Base-by-base conservation (phyloP, 1,140 invertebrate genomes). In the Tribolium madens region DNA sequence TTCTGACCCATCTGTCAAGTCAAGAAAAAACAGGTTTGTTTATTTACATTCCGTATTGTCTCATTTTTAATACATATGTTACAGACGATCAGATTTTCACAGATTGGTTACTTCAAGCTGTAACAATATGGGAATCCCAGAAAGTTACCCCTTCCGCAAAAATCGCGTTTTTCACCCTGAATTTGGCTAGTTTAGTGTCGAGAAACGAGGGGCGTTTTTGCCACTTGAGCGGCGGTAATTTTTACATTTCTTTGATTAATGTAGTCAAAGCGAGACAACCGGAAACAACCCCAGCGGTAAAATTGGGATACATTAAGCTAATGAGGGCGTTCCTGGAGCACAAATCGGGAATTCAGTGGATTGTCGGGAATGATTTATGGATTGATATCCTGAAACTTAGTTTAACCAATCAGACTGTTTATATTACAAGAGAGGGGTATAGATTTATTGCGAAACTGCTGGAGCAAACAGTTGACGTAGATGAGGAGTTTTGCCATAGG, bases 351-450 rank as follows among this genome's bases (percentile, higher is more conserved):
- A 76, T 90, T 26, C 80, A 87, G 21, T 92, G 90, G 87, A 82
- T 92, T 1, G 85, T 88, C 15, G 77, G 88, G 50, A 86, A 85
- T 75, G 85, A 88, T 80, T 77, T 83, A 3, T 92, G 91, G 91
- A 84, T 81, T 17, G 81, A 89, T 57, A 84, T 91, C 2, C 83
- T 92, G 1, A 86, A 87, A 48, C 89, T 88, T 71, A 89, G 87
- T 68, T 88, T 90, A 70, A 83, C 86, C 53, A 89, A 89, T 85
- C 88, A 91, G 36, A 92, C 91, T 4, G 81, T 92, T 76, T 92
- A 92, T 77, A 88, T 92, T n/a, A 88, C 88, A 0, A 86, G 88
- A 13, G 89, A 90, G 76, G 89, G 89, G 4, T 87, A 89, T 31
- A 85, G 86, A 21, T 88, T 91, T 77, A 81, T 92, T 0, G 88